These are phyloP conservation scores for Epizoanthus rinbou DNA, from an alignment of 92 coral and sea anemone species.

Conservation along the genomic window DNA sequence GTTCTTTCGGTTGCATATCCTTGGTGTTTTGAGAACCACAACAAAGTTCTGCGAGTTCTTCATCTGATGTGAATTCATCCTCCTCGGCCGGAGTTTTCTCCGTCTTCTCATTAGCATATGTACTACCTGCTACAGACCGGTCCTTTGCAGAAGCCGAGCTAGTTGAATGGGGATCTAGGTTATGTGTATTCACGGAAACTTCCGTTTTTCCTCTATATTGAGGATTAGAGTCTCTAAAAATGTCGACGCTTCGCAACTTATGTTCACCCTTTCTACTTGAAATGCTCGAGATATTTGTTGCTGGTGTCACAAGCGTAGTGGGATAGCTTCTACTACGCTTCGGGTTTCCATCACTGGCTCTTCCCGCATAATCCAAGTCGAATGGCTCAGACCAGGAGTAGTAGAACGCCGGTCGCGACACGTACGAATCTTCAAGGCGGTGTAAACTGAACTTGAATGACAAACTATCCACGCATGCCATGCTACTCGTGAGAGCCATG, in stretches of 20 bases:
- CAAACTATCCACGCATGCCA: slow-evolving; percentile 77
- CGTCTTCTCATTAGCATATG: slow-evolving; percentile 62
- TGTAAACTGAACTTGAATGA: slow-evolving; percentile 72
- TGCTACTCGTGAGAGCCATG: slow-evolving; percentile 81
- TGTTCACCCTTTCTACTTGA: slow-evolving; percentile 22
- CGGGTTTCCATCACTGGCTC: slow-evolving; percentile 58
- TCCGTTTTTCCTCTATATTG: slow-evolving; percentile 32
- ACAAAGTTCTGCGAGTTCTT: slow-evolving; percentile 27
- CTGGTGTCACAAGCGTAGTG: slow-evolving; percentile 32
- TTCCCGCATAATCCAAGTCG: slow-evolving; percentile 85
- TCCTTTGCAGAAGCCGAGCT: slow-evolving; percentile 62
- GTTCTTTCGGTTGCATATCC: slow-evolving; percentile 1
- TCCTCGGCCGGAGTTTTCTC: not conserved
- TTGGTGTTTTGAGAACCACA: slow-evolving; percentile 11
- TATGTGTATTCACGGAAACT: slow-evolving; percentile 21
- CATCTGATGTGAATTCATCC: slow-evolving; percentile 35
- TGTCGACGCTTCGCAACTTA: slow-evolving; percentile 20
- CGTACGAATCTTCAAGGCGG: slow-evolving; percentile 73
- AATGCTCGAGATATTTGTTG: not conserved
- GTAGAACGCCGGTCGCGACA: slow-evolving; percentile 64
- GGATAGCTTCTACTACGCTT: slow-evolving; percentile 82
- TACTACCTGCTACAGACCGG: slow-evolving; percentile 57
- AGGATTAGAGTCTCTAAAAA: slow-evolving; percentile 28
- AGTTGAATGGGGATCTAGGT: slow-evolving; percentile 46
- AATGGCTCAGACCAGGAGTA: slow-evolving; percentile 92